Evolutionary conservation across 2,113 vertebrate genomes (phyloP).

Genomic region (Seriola aureovittata): DNA sequence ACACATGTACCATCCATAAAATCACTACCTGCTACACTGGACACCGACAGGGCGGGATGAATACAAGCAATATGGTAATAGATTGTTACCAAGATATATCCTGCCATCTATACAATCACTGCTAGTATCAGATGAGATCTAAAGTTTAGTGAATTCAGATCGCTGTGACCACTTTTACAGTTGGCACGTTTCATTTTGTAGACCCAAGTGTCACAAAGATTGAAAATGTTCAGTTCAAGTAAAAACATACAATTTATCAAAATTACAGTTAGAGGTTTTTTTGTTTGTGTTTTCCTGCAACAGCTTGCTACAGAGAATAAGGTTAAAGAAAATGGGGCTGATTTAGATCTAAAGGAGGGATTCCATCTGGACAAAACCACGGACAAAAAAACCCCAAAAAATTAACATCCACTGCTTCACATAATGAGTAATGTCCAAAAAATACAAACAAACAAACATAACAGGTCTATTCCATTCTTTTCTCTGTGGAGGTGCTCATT

Average conservation of each 20-base stretch:
- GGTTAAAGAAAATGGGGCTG: conserved; percentile 37
- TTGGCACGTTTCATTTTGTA: conserved; percentile 37
- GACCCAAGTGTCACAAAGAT: conserved; percentile 46
- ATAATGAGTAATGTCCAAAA: conserved; percentile 57
- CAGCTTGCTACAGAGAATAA: conserved; percentile 64
- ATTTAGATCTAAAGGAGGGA: conserved; percentile 52
- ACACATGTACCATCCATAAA: conserved; percentile 65
- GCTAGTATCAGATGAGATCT: conserved; percentile 23
- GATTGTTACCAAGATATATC: conserved; percentile 22
- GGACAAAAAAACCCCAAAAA: conserved; percentile 28
- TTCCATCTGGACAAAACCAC: conserved; percentile 49
- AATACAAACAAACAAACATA: conserved; percentile 16
- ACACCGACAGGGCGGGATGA: conserved; percentile 53
- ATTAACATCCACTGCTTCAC: conserved; percentile 56
- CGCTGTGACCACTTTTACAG: conserved; percentile 17
- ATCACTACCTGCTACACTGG: conserved; percentile 57
- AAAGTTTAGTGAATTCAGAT: conserved; percentile 23
- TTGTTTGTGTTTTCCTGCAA: conserved; percentile 54
- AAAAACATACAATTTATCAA: conserved; percentile 68
- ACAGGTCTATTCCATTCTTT: conserved; percentile 56
- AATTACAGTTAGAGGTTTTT: conserved; percentile 51
- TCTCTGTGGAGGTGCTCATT: conserved; percentile 70
- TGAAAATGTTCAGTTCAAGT: conserved; percentile 67
- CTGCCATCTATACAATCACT: conserved; percentile 23
- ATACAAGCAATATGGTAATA: conserved; percentile 39